Evolutionary conservation across 2,888 invertebrate genomes (phyloP).

Genomic region (Conchocele bisecta): DNA sequence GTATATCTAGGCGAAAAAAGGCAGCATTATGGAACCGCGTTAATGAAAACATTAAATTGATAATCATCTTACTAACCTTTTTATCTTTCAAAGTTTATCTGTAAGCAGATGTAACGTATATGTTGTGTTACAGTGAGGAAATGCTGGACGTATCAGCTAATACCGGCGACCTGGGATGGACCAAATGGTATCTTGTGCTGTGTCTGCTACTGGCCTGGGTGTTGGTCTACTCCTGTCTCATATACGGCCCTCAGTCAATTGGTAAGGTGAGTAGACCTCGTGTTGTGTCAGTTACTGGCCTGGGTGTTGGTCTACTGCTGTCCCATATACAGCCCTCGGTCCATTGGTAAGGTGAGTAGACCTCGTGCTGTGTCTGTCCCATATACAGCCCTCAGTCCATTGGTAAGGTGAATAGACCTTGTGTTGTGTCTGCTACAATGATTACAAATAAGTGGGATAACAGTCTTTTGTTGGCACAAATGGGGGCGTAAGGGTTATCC

Average conservation of each 20-base stretch:
- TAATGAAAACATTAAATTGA: too few relatives aligned
- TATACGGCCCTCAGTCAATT: constrained; percentile 76
- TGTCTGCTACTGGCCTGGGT: constrained; percentile 76
- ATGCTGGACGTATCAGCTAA: constrained; percentile 56
- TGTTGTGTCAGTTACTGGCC: not conserved
- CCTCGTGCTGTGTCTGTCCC: constrained; percentile 57
- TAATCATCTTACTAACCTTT: not conserved
- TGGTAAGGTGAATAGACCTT: constrained; percentile 35
- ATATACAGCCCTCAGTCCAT: constrained; percentile 61
- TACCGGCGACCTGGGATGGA: constrained; percentile 47
- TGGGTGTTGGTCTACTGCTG: not conserved
- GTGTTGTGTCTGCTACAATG: too few relatives aligned
- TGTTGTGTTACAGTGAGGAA: constrained; percentile 61
- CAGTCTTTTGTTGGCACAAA: too few relatives aligned
- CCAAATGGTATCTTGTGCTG: constrained; percentile 74
- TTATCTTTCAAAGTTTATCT: not conserved
- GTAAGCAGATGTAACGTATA: too few relatives aligned
- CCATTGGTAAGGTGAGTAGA: not conserved
- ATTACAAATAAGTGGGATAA: too few relatives aligned
- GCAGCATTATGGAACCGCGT: too few relatives aligned
- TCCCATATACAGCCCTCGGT: not conserved
- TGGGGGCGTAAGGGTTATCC: too few relatives aligned
- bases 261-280: constrained; percentile 66
- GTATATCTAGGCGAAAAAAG: too few relatives aligned
- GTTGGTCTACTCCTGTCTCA: constrained; percentile 71